A percentile compares a stretch with the other conserved stretches of the same genome.
These are phyloP conservation scores for Phymatocera aterrima DNA, from an alignment of 2,888 invertebrate genomes.

Conservation along the genomic window DNA sequence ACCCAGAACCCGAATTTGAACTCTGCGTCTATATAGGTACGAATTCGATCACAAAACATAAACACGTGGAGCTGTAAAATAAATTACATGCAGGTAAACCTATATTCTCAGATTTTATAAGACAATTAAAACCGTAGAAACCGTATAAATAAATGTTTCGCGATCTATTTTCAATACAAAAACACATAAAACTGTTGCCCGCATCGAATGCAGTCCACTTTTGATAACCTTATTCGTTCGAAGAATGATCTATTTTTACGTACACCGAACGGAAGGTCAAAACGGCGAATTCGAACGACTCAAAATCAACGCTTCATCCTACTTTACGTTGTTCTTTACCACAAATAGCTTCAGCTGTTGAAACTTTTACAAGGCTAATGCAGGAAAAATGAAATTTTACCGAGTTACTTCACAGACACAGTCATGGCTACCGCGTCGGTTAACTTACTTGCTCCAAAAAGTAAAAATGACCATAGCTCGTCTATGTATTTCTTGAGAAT, in stretches of 20 bases:
- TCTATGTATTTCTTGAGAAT: not conserved
- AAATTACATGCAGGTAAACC: too few relatives aligned
- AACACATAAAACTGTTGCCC: too few relatives aligned
- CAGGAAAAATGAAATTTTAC: too few relatives aligned
- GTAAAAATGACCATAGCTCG: not conserved
- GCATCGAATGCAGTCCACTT: too few relatives aligned
- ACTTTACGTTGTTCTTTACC: not conserved
- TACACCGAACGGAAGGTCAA: not conserved
- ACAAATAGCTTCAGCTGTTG: not conserved
- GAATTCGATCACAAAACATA: too few relatives aligned
- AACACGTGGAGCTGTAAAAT: not conserved
- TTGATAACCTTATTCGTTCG: not conserved
- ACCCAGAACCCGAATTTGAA: not conserved
- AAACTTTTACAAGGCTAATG: not conserved
- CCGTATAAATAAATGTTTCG: not conserved
- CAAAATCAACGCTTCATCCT: not conserved
- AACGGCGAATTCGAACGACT: not conserved
- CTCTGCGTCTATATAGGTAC: not conserved
- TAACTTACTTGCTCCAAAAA: not conserved
- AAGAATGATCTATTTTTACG: not conserved
- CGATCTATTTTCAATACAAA: not conserved
- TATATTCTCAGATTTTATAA: not conserved
- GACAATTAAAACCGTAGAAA: not conserved
- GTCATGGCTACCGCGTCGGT: not conserved
- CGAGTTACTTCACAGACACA: not conserved